These are phyloP conservation scores for Leontopithecus rosalia DNA, from an alignment of 2,797 vertebrate genomes.

Conservation along the genomic window DNA sequence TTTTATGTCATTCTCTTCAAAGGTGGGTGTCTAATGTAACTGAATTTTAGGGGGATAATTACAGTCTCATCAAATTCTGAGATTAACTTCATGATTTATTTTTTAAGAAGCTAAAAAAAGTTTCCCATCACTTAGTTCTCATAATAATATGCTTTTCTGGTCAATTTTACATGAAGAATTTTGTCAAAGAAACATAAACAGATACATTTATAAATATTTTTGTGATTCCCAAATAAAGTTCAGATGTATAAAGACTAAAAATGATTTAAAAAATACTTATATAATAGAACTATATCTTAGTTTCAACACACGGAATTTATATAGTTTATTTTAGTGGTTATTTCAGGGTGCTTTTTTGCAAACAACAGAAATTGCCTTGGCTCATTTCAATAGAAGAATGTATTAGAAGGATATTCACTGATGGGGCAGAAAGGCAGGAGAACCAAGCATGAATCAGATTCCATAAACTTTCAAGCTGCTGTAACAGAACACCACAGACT, in stretches of 20 bases:
- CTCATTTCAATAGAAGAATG: conserved; percentile 23
- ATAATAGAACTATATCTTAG: background rate
- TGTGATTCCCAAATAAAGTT: conserved; percentile 7
- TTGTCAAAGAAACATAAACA: background rate
- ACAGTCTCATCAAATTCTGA: conserved; percentile 71
- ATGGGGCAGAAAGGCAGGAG: background rate
- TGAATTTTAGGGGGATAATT: conserved; percentile 78
- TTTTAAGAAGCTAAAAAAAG: conserved; percentile 37
- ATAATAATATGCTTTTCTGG: conserved; percentile 39
- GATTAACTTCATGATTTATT: conserved; percentile 53
- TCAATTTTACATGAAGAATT: conserved; percentile 19
- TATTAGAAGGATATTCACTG: background rate
- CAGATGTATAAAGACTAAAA: background rate
- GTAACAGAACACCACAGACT: background rate
- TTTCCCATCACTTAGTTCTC: conserved; percentile 27
- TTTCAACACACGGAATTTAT: conserved; percentile 49
- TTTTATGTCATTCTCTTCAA: conserved; percentile 77
- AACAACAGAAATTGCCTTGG: conserved; percentile 56
- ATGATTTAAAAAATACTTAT: conserved; percentile 7
- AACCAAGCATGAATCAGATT: background rate
- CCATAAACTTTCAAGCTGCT: background rate
- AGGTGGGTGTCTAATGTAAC: conserved; percentile 61
- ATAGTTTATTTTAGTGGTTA: conserved; percentile 52
- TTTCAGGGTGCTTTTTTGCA: conserved; percentile 1
- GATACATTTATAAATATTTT: background rate